phyloP scores from a whole-genome alignment of 2,888 invertebrate genomes.

The Xestia rhomboidea region DNA sequence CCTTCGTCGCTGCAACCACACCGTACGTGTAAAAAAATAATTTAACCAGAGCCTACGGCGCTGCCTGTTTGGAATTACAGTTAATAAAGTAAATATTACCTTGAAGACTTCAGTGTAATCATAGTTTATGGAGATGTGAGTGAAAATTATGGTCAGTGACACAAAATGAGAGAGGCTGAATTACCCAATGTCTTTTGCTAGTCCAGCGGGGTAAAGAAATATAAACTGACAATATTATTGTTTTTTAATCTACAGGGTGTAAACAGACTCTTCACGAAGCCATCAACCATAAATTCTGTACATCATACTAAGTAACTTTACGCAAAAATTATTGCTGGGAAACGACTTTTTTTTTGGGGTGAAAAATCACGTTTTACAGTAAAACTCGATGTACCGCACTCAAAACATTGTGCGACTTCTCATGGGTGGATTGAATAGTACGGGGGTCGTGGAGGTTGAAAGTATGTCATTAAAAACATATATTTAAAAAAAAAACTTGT shows the following conservation, averaged over 20 bases:
- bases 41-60: slow-evolving; percentile 36
- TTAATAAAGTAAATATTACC: slow-evolving; percentile 61
- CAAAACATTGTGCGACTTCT: too few species aligned
- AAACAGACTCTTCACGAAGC: too few species aligned
- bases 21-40: slow-evolving; percentile 61
- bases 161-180: neutral
- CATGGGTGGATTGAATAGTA: too few species aligned
- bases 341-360: too few species aligned
- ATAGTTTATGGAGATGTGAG: slow-evolving; percentile 33
- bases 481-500: too few species aligned
- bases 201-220: neutral
- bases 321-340: too few species aligned
- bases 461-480: too few species aligned
- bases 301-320: too few species aligned
- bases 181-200: neutral
- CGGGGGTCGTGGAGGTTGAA: too few species aligned
- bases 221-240: neutral
- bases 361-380: too few species aligned
- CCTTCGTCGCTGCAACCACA: slow-evolving; percentile 80
- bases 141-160: slow-evolving; percentile 23
- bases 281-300: too few species aligned
- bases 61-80: slow-evolving; percentile 50
- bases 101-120: slow-evolving; percentile 36
- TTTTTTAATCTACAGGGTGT: neutral
- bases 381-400: too few species aligned